phyloP scores from a whole-genome alignment of 2,113 vertebrate genomes.

The Spea bombifrons region DNA sequence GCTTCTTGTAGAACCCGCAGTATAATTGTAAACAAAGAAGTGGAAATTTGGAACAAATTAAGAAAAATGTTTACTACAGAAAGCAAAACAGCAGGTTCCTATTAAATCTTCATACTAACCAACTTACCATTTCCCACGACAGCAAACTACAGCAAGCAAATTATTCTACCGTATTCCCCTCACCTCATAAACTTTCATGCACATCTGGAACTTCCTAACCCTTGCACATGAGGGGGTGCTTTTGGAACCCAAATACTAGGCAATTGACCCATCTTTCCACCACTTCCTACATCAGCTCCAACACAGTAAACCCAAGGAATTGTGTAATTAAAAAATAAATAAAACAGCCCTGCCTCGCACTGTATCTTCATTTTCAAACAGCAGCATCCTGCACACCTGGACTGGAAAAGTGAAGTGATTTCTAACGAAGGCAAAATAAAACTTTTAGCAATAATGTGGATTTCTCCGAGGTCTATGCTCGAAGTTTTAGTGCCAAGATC shows the following conservation, averaged over 20 bases:
- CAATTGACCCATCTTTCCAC: conserved; percentile 30
- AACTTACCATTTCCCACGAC: conserved; percentile 39
- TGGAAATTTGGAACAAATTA: no score
- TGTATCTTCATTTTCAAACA: background rate
- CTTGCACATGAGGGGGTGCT: conserved; percentile 41
- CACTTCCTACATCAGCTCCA: conserved; percentile 48
- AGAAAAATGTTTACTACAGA: background rate
- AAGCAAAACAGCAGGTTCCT: conserved; percentile 57
- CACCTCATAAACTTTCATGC: conserved; percentile 50
- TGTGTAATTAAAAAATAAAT: background rate
- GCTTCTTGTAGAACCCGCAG: no score
- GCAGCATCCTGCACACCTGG: conserved; percentile 25
- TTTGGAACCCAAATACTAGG: conserved; percentile 48
- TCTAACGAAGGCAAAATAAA: background rate
- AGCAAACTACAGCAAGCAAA: conserved; percentile 29
- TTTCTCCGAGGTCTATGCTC: background rate
- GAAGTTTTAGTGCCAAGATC: no score
- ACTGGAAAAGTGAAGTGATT: background rate
- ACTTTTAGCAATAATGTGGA: background rate
- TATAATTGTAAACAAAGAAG: no score
- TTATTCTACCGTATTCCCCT: conserved; percentile 38
- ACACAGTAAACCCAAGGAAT: conserved; percentile 19
- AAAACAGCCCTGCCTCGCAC: conserved; percentile 25
- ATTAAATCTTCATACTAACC: conserved; percentile 50
- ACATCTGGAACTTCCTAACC: conserved; percentile 56